Conservation (phyloP, 2,797 vertebrate genomes). For the Chromis chromis region DNA sequence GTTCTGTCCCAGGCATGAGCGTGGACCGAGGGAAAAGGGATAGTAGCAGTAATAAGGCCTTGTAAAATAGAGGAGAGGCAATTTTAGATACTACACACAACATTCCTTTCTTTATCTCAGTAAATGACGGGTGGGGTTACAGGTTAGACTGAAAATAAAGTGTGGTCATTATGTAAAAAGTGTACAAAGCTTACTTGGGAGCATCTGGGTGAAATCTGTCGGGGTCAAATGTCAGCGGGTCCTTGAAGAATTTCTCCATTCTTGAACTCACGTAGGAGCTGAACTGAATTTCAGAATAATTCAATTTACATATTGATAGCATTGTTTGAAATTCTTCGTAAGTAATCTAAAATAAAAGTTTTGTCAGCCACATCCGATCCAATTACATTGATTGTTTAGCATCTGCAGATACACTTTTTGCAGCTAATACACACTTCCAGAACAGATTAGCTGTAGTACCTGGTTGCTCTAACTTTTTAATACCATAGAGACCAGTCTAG, state of each 20-base stretch:
- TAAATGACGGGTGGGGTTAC: background rate
- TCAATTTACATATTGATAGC: background rate
- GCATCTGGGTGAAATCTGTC: conserved; percentile 91
- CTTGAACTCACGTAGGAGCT: conserved; percentile 84
- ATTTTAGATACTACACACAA: background rate
- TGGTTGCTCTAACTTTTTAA: no score
- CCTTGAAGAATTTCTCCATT: conserved; percentile 89
- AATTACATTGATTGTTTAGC: no score
- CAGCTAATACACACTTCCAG: no score
- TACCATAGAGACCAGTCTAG: no score
- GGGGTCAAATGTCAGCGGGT: conserved; percentile 90
- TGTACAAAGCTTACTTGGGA: conserved; percentile 88
- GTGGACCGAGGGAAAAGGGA: conserved; percentile 91
- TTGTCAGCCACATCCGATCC: no score
- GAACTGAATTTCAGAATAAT: conserved; percentile 77
- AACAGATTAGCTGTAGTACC: no score
- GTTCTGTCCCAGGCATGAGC: conserved; percentile 89
- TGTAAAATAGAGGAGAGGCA: conserved; percentile 19
- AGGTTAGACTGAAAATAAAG: background rate
- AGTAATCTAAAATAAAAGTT: background rate
- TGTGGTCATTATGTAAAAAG: fast-evolving
- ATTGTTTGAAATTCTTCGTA: background rate
- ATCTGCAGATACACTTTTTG: no score
- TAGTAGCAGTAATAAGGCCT: conserved; percentile 93
- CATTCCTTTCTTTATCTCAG: background rate